These are phyloP conservation scores for Drosophila parvula DNA, from an alignment of 1,140 invertebrate genomes.

Conservation along the genomic window DNA sequence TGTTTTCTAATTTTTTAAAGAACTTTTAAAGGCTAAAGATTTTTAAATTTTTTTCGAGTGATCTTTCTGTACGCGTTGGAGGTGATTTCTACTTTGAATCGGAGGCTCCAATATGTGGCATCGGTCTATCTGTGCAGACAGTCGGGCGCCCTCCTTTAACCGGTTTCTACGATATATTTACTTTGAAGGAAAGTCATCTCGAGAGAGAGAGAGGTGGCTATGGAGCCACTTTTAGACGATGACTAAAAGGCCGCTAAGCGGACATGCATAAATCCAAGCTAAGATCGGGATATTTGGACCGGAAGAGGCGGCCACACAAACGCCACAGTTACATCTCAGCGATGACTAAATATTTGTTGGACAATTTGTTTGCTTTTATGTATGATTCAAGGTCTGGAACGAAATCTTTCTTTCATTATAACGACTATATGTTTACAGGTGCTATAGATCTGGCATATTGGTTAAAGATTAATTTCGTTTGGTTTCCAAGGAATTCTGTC, in stretches of 20 bases:
- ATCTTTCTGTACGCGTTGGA: conserved; percentile 5
- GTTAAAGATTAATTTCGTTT: too few species aligned
- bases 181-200: conserved; percentile 20
- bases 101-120: conserved; percentile 10
- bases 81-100: conserved; percentile 7
- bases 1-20: background rate
- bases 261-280: background rate
- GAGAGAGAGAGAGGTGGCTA: background rate
- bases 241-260: conserved; percentile 22
- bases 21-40: background rate
- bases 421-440: background rate
- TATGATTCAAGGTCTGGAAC: background rate
- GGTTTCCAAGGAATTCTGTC: too few species aligned
- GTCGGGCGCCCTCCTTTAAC: conserved; percentile 39
- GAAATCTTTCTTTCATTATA: background rate
- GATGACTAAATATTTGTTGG: background rate
- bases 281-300: background rate
- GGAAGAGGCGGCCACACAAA: background rate
- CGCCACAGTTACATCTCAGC: background rate
- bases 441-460: background rate
- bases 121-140: conserved; percentile 19
- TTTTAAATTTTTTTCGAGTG: conserved; percentile 3
- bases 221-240: conserved; percentile 12
- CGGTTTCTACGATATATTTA: conserved; percentile 24
- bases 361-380: background rate